Conservation (phyloP, 2,797 vertebrate species). For the Dendrocincla fuliginosa region DNA sequence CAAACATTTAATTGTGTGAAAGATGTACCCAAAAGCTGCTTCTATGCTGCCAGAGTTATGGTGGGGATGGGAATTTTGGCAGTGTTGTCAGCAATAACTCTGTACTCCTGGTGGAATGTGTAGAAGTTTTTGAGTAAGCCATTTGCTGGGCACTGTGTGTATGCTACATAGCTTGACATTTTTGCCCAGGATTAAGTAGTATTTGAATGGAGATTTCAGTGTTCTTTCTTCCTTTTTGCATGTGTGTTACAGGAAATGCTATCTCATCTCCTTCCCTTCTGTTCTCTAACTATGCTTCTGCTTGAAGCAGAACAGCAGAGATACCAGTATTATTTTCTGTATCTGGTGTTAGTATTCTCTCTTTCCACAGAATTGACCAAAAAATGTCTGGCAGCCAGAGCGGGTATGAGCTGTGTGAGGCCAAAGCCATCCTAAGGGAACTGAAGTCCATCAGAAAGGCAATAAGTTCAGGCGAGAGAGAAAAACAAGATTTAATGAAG, state of each 20-base stretch:
- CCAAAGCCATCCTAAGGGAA: slow-evolving; percentile 84
- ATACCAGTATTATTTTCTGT: background rate
- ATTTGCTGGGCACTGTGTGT: background rate
- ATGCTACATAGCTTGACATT: background rate
- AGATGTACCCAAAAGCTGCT: background rate
- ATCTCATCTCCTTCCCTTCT: background rate
- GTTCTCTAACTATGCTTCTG: background rate
- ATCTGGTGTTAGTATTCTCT: background rate
- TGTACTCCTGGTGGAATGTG: background rate
- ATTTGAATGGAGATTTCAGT: background rate
- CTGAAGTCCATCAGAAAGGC: slow-evolving; percentile 83
- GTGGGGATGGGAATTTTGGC: background rate
- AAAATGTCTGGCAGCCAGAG: slow-evolving; percentile 86
- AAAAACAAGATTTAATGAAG: slow-evolving; percentile 86
- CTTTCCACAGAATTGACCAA: slow-evolving; percentile 81
- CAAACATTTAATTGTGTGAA: background rate
- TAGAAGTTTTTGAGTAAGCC: background rate
- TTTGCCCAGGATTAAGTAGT: background rate
- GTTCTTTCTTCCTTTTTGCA: background rate
- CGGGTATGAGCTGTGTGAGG: slow-evolving; percentile 83
- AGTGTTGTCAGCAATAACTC: background rate
- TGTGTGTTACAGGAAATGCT: background rate
- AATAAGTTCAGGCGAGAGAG: slow-evolving; percentile 83
- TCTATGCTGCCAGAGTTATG: background rate
- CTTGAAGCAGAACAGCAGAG: background rate